A percentile compares a stretch with the other conserved stretches of the same genome.
Evolutionary conservation across 2,888 invertebrate species (phyloP).

Genomic region (Cephus runcator): DNA sequence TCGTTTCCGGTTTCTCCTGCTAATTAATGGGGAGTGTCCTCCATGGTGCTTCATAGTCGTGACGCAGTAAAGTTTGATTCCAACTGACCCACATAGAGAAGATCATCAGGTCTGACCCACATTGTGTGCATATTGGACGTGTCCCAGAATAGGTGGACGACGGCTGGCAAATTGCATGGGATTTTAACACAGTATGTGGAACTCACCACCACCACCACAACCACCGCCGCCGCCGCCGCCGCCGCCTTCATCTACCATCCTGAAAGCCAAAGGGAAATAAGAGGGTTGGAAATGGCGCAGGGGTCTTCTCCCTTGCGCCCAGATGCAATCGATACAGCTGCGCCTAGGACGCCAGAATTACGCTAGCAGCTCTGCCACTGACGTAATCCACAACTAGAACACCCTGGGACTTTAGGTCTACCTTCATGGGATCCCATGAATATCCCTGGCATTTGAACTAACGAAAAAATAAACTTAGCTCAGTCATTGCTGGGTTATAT

Average conservation of each 20-base stretch:
- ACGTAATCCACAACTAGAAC: background rate
- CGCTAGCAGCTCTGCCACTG: slow-evolving; percentile 10
- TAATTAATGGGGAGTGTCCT: background rate
- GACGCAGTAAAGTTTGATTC: background rate
- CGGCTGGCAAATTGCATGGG: slow-evolving; percentile 20
- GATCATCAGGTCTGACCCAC: background rate
- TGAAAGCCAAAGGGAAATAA: slow-evolving; percentile 1
- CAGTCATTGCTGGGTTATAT: background rate
- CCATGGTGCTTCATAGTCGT: background rate
- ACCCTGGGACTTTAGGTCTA: background rate
- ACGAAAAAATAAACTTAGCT: background rate
- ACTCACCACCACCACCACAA: background rate
- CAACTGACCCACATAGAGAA: background rate
- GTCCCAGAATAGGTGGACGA: background rate
- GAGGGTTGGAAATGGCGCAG: slow-evolving; percentile 9
- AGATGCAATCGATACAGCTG: slow-evolving; percentile 52
- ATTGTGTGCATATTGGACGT: background rate
- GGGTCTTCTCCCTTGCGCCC: slow-evolving; percentile 28
- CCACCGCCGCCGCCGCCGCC: too few species aligned
- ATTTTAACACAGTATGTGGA: slow-evolving; percentile 12
- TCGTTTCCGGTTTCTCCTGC: background rate
- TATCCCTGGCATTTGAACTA: background rate
- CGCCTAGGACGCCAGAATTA: slow-evolving; percentile 34
- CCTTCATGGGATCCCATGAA: background rate
- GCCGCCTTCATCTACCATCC: background rate